These are phyloP conservation scores for Tanaodytes sp. DNA, from an alignment of 2,888 invertebrate species.

Conservation along the genomic window DNA sequence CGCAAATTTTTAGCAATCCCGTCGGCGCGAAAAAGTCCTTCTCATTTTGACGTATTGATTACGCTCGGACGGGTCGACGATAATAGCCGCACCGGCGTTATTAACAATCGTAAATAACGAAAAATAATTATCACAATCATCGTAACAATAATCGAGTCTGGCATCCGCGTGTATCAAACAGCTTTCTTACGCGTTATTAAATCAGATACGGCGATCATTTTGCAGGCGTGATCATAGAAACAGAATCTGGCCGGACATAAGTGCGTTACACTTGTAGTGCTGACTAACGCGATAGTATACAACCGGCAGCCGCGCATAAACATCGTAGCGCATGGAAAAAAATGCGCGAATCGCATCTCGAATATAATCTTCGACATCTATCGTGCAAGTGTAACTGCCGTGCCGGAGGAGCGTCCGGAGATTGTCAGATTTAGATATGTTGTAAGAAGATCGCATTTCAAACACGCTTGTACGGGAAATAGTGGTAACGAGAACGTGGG, in stretches of 20 bases:
- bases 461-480: constrained; percentile 39
- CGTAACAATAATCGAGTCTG: too few species aligned
- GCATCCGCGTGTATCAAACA: constrained; percentile 4
- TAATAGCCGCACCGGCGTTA: too few species aligned
- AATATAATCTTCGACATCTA: constrained; percentile 52
- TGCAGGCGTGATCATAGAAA: constrained; percentile 39
- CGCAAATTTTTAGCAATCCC: too few species aligned
- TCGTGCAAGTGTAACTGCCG: constrained; percentile 51
- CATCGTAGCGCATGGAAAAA: constrained; percentile 38
- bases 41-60: too few species aligned
- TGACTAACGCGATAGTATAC: constrained; percentile 39
- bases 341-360: constrained; percentile 46
- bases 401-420: constrained; percentile 34
- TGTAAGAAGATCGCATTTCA: constrained; percentile 48
- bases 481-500: constrained; percentile 24
- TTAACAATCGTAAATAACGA: too few species aligned
- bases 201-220: constrained; percentile 41
- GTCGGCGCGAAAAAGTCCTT: too few species aligned
- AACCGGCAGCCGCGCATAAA: constrained; percentile 43
- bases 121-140: too few species aligned
- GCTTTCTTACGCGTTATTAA: constrained; percentile 37
- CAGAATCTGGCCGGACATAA: constrained; percentile 44
- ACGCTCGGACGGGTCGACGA: too few species aligned
- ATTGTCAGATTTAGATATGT: constrained; percentile 51
- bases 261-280: constrained; percentile 45